A percentile compares a stretch with the other conserved stretches of the same genome.
phyloP scores from a whole-genome alignment of 2,797 vertebrate genomes.

The Hemitrygon akajei region DNA sequence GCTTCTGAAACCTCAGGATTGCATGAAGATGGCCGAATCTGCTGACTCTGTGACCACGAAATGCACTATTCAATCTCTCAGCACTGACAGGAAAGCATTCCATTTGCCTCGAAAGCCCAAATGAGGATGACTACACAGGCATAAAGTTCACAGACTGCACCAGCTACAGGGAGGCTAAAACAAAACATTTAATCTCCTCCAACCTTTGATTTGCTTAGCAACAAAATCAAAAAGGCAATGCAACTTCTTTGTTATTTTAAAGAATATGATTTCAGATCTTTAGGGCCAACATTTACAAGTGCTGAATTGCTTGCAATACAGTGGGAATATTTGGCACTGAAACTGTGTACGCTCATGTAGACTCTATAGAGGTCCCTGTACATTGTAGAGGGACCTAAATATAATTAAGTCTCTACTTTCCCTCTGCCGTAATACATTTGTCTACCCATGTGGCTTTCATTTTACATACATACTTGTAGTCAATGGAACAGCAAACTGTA shows the following conservation, averaged over 20 bases:
- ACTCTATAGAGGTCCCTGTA: too few species aligned
- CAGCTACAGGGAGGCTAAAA: slow-evolving; percentile 17
- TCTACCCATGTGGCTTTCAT: slow-evolving; percentile 28
- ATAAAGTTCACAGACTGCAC: not conserved
- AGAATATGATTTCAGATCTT: slow-evolving; percentile 8
- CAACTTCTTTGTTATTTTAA: not conserved
- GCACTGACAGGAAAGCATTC: not conserved
- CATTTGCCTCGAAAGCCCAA: not conserved
- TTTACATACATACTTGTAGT: not conserved
- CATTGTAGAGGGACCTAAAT: not conserved
- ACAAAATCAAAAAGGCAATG: not conserved
- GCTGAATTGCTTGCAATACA: not conserved
- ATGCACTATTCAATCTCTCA: not conserved
- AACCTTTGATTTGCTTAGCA: not conserved
- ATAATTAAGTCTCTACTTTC: not conserved
- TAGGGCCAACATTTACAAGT: not conserved
- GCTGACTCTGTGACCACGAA: not conserved
- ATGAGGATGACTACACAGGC: slow-evolving; percentile 17
- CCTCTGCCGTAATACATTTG: slow-evolving; percentile 11
- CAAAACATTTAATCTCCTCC: not conserved
- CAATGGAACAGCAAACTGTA: not conserved
- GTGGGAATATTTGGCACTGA: slow-evolving; percentile 24
- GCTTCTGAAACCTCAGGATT: slow-evolving; percentile 9
- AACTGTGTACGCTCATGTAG: not conserved
- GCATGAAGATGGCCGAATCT: not conserved